These are phyloP conservation scores for Brachynemurus nebulosus DNA, from an alignment of 2,888 invertebrate species.

Conservation along the genomic window DNA sequence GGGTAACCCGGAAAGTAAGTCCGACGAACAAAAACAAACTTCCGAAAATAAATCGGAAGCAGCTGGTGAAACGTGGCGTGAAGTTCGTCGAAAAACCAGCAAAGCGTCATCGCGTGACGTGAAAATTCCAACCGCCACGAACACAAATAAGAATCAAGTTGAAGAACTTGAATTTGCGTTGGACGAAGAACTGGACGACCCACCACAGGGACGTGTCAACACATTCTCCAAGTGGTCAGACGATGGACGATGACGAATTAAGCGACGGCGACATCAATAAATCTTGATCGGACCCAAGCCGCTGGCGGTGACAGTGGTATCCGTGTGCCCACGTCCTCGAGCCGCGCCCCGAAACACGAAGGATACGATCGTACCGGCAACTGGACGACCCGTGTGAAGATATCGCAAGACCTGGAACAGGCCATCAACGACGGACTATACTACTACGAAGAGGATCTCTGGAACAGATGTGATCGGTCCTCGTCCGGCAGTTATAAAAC, in stretches of 20 bases:
- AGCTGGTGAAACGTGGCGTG: conserved; percentile 41
- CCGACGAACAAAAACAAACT: background rate
- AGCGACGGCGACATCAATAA: conserved; percentile 88
- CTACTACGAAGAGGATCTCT: conserved; percentile 91
- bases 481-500: conserved; percentile 57
- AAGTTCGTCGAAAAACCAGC: conserved; percentile 32
- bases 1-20: conserved; percentile 7
- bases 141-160: conserved; percentile 25
- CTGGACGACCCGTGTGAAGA: conserved; percentile 79
- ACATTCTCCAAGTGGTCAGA: conserved; percentile 72
- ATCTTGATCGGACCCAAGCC: conserved; percentile 65
- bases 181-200: conserved; percentile 81
- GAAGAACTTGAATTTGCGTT: conserved; percentile 95
- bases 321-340: conserved; percentile 25
- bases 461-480: conserved; percentile 48
- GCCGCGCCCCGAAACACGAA: conserved; percentile 64
- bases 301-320: conserved; percentile 15
- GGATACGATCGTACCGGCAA: conserved; percentile 86
- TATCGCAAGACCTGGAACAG: conserved; percentile 86
- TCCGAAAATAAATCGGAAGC: background rate
- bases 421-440: conserved; percentile 94
- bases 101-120: conserved; percentile 20
- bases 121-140: conserved; percentile 14
- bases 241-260: conserved; percentile 76
- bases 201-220: conserved; percentile 68